phyloP scores from a whole-genome alignment of 2,797 vertebrate genomes.

The Molothrus aeneus region DNA sequence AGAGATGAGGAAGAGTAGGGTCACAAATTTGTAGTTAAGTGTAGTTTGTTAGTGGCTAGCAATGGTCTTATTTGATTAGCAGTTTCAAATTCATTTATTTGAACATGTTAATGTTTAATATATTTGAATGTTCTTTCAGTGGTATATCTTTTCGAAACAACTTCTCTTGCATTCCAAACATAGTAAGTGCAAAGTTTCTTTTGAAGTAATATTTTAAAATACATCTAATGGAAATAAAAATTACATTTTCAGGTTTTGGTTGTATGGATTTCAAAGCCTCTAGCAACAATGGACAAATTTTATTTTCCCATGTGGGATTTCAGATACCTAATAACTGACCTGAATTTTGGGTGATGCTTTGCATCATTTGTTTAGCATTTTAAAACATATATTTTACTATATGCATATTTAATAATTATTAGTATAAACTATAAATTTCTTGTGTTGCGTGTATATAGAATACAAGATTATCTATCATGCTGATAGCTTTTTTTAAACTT shows the following conservation, averaged over 20 bases:
- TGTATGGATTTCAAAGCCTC: neutral
- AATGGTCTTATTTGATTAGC: neutral
- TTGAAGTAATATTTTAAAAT: slow-evolving; percentile 22
- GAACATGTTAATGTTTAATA: neutral
- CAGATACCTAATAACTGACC: neutral
- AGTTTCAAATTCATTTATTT: neutral
- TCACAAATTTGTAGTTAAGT: neutral
- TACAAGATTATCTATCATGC: neutral
- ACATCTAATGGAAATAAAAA: neutral
- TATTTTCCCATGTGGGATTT: neutral
- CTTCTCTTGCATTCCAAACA: neutral
- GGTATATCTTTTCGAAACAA: slow-evolving; percentile 22
- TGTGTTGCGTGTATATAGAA: neutral
- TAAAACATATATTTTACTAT: neutral
- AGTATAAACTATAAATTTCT: neutral
- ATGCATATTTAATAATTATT: neutral
- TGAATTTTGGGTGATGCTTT: neutral
- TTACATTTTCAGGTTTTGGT: neutral
- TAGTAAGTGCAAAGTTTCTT: slow-evolving; percentile 15
- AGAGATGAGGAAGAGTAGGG: neutral
- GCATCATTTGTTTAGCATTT: neutral
- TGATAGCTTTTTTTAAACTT: neutral
- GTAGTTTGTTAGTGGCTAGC: neutral
- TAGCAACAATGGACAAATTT: neutral
- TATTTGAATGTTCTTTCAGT: slow-evolving; percentile 21